Evolutionary conservation across 2,113 vertebrate genomes (phyloP), one percentile per base, ranked within the genome.

Genomic region (Ornithorhynchus anatinus): DNA sequence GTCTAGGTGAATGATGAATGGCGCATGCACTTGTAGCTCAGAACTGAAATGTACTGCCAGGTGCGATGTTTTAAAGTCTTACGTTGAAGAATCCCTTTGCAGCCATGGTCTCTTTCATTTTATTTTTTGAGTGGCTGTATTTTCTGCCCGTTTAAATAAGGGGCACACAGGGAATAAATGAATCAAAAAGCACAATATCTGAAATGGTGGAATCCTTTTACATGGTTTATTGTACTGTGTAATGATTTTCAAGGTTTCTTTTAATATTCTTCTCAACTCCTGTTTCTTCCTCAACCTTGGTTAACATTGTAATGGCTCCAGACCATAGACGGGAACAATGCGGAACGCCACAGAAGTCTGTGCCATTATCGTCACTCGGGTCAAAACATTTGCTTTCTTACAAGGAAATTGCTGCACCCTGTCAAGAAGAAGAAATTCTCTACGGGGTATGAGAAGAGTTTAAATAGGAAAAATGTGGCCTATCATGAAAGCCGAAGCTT

Each of bases 91-190:
- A 40, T 72, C 45, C 77, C 63, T 69, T 69, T 74, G 51, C 38
- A 44, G 52, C 64, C 52, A 43, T 47, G 69, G 57, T 58, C 67
- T 48, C 16, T 47, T 53, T 80, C 44, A 27, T 15, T 35, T 20
- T 44, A 61, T 39, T 67, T 76, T 70, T 76, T 75, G 73, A 58
- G 53, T 70, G 53, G 70, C 74, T 61, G 65, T 75, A 68, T 4
- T 68, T 57, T 25, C 57, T 60, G 68, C 53, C 56, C 50, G 72
- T 82, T 80, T 77, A 80, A 80, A 63, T 12, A 64, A 77, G 81
- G 69, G n/a, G n/a, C n/a, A n/a, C n/a, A n/a, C n/a, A n/a, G n/a
- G n/a, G n/a, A n/a, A n/a, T n/a, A n/a, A n/a, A n/a, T n/a, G n/a
- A n/a, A n/a, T n/a, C n/a, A n/a, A n/a, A n/a, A n/a, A n/a, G n/a